Base-by-base conservation (phyloP, 2,797 vertebrate genomes). In the Sebastes steindachneri region DNA sequence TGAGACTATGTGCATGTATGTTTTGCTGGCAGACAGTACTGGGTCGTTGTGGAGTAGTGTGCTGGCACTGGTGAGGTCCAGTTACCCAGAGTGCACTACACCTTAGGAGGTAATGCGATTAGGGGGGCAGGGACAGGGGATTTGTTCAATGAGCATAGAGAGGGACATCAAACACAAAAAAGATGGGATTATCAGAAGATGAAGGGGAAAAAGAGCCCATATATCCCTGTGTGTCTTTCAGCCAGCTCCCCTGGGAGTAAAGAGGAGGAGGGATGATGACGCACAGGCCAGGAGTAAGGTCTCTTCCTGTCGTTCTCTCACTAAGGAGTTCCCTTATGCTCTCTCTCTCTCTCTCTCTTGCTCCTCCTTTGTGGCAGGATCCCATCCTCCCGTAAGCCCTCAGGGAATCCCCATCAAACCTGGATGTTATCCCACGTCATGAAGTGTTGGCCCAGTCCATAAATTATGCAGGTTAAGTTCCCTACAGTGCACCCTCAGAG, bases 21-120 rank as follows among this genome's bases (percentile, higher is more conserved):
- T 79, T 82, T 55, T 75, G 63, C 77, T 88, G 87, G 82, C 86
- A 84, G 75, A 51, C 67, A 17, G 58, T 23, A 58, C 70, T 67
- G 77, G 41, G 79, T 54, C 9, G 25, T 58, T 53, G 68, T 62
- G 54, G 69, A 75, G 68, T 54, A 73, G 76, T 72, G 70, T 21
- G 53, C 79, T 89, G 88, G 86, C 88, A 84, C 63, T 37, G 70
- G 86, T 84, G 85, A 87, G 77, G 90, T 91, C 86, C 87, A 80
- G 89, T 85, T 92, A 88, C 87, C 83, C 87, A 83, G 88, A 88
- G 88, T 86, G 90, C 89, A 88, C 76, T 79, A 84, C 83, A 90
- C 91, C 90, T 92, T 84, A 80, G 91, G 92, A 89, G 90, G 90
- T 93, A 95, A 94, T 94, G 82, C 86, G 92, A 96, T 95, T 95